Evolutionary conservation across 2,888 invertebrate genomes (phyloP).

Genomic region (Tineola bisselliella): DNA sequence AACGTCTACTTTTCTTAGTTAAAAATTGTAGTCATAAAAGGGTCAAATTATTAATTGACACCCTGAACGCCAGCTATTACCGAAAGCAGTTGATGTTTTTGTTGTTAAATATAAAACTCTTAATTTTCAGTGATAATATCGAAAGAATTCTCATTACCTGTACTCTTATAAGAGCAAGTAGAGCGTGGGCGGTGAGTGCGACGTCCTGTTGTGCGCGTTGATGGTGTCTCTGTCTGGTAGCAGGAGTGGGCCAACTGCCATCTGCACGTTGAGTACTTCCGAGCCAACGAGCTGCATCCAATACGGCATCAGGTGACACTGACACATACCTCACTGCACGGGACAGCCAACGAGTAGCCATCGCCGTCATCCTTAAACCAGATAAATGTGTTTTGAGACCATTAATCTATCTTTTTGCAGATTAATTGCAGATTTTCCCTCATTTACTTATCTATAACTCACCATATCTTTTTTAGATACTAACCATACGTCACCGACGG

Average conservation of each 20-base stretch:
- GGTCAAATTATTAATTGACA: too few relatives aligned
- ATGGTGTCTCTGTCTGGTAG: slow-evolving; percentile 68
- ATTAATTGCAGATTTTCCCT: too few relatives aligned
- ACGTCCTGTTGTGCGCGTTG: slow-evolving; percentile 48
- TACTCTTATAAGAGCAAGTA: slow-evolving; percentile 78
- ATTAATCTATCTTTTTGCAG: too few relatives aligned
- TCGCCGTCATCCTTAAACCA: slow-evolving; percentile 61
- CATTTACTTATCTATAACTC: too few relatives aligned
- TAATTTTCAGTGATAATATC: too few relatives aligned
- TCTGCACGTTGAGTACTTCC: slow-evolving; percentile 74
- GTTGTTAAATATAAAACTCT: too few relatives aligned
- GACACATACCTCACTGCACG: slow-evolving; percentile 45
- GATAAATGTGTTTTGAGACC: too few relatives aligned
- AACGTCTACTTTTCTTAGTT: too few relatives aligned
- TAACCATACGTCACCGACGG: slow-evolving; percentile 81
- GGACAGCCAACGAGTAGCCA: slow-evolving; percentile 47
- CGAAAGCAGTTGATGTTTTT: too few relatives aligned
- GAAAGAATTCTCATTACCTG: slow-evolving; percentile 30
- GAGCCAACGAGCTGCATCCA: slow-evolving; percentile 78
- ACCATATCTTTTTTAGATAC: too few relatives aligned
- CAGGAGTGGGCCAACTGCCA: slow-evolving; percentile 76
- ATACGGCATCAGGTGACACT: slow-evolving; percentile 36
- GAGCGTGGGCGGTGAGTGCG: slow-evolving; percentile 83
- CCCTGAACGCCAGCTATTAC: too few relatives aligned
- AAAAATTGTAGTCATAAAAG: too few relatives aligned